A percentile compares a stretch with the other conserved stretches of the same genome.
Conservation (phyloP, 2,113 vertebrate species). For the Capra hircus region DNA sequence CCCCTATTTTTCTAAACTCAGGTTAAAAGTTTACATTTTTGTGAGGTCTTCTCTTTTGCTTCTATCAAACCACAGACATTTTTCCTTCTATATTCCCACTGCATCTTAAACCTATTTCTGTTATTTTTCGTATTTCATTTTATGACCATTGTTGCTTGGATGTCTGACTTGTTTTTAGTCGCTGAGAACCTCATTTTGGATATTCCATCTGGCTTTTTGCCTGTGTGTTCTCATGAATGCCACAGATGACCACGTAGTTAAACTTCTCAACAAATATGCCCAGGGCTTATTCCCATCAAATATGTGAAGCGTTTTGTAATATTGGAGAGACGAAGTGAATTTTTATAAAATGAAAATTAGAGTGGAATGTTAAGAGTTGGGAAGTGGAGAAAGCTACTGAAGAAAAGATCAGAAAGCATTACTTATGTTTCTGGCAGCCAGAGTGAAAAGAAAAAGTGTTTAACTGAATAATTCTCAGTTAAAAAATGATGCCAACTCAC, state of each 20-base stretch:
- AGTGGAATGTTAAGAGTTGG: not conserved
- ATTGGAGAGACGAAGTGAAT: not conserved
- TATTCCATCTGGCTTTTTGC: not conserved
- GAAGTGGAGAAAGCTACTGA: not conserved
- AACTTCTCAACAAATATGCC: not conserved
- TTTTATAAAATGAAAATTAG: not conserved
- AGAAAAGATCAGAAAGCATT: not conserved
- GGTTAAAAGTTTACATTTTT: not conserved
- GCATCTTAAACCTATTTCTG: not conserved
- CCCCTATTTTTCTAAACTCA: not conserved
- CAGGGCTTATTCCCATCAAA: not conserved
- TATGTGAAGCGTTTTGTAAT: not conserved
- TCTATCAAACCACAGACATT: not conserved
- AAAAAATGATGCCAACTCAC: not conserved
- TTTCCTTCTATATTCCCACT: not conserved
- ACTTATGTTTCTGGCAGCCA: not conserved
- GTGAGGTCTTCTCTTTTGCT: not conserved
- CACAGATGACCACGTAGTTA: not conserved
- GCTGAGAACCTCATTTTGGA: not conserved
- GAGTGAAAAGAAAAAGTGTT: not conserved
- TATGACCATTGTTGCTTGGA: not conserved
- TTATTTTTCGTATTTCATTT: not conserved
- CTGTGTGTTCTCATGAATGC: not conserved
- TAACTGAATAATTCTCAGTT: not conserved
- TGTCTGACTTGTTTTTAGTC: not conserved